These are phyloP conservation scores for Harpagifer antarcticus DNA, from an alignment of 2,797 vertebrate species.

Conservation along the genomic window DNA sequence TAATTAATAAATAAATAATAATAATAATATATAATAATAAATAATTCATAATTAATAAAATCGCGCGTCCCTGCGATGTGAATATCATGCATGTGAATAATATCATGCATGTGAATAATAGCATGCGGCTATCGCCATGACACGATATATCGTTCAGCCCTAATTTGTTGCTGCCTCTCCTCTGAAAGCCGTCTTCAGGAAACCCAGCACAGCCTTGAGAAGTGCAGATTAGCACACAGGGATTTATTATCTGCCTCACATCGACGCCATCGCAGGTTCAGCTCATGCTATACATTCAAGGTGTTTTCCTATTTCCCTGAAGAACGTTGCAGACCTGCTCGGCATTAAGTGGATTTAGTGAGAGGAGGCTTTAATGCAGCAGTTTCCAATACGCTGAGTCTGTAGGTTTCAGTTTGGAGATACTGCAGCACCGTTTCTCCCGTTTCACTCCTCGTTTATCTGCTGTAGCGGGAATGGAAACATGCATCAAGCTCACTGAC, in stretches of 20 bases:
- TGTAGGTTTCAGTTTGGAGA: neutral
- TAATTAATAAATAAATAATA: too few species aligned
- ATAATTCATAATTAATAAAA: too few species aligned
- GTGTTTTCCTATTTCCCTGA: slow-evolving; percentile 23
- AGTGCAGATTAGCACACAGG: slow-evolving; percentile 19
- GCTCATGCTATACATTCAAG: slow-evolving; percentile 3
- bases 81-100: too few species aligned
- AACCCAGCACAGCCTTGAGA: slow-evolving; percentile 32
- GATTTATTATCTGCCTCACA: slow-evolving; percentile 13
- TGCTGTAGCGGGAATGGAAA: neutral
- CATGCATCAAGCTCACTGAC: neutral
- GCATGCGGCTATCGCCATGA: too few species aligned
- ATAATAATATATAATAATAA: too few species aligned
- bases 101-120: too few species aligned
- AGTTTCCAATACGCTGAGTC: slow-evolving; percentile 23
- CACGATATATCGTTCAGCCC: too few species aligned
- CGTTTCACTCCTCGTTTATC: neutral
- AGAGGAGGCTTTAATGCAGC: slow-evolving; percentile 2
- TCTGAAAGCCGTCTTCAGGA: slow-evolving; percentile 30
- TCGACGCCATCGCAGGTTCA: neutral
- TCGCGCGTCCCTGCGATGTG: too few species aligned
- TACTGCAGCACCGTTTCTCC: neutral
- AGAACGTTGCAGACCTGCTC: slow-evolving; percentile 4
- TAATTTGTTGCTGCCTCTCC: slow-evolving; percentile 11
- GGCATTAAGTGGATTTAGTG: slow-evolving; percentile 2